phyloP scores from a whole-genome alignment of 2,113 vertebrate genomes.

The Dromiciops gliroides region DNA sequence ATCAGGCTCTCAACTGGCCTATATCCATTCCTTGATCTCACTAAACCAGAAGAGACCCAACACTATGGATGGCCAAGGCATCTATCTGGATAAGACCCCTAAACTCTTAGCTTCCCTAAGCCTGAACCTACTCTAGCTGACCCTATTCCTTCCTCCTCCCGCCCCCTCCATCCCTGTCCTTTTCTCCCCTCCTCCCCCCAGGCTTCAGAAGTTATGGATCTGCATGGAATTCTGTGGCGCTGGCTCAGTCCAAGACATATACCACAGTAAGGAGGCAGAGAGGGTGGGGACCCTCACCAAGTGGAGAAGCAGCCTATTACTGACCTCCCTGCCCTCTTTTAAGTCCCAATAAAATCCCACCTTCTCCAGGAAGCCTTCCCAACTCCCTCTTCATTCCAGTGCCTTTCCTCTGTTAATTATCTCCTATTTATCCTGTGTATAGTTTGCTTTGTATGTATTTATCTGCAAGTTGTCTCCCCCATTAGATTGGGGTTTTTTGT shows the following conservation, averaged over 20 bases:
- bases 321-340: neutral
- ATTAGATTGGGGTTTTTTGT: too few species aligned
- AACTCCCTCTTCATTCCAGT: too few species aligned
- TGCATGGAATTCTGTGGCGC: slow-evolving; percentile 96
- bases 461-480: neutral
- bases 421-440: too few species aligned
- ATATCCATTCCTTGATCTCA: neutral
- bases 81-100: neutral
- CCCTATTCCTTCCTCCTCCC: neutral
- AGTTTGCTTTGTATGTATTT: too few species aligned
- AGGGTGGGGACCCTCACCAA: fast-evolving
- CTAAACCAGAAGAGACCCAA: neutral
- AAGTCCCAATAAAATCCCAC: neutral
- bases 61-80: neutral
- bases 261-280: slow-evolving; percentile 86
- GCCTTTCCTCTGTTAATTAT: too few species aligned
- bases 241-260: slow-evolving; percentile 93
- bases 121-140: neutral
- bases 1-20: neutral
- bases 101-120: neutral
- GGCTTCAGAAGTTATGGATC: slow-evolving; percentile 92
- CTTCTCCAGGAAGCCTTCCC: neutral
- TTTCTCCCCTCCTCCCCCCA: slow-evolving; percentile 51
- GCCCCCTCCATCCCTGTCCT: neutral
- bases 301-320: neutral